Evolutionary conservation across 2,888 invertebrate species (phyloP), one percentile per base, ranked within the genome.

Genomic region (Orthosia gracilis): DNA sequence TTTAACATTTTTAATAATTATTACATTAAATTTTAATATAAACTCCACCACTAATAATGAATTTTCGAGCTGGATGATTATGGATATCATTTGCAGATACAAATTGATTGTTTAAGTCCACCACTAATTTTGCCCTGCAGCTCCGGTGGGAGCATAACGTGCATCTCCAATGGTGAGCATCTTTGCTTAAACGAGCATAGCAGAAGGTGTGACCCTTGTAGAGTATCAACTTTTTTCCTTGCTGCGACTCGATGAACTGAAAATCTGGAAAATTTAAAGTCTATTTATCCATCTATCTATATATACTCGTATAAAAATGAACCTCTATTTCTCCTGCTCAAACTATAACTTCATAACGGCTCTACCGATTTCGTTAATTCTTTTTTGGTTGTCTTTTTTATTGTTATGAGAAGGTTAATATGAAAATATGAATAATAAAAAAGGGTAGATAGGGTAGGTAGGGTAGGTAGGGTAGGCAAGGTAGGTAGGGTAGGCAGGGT

Each of bases 51-150:
- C 13, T 45, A 13, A 78, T 15, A 0, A 58, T n/a, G 12, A 13
- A 70, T 45, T 74, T 59, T 23, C 63, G 58, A 15, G 66, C 11
- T 47, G 59, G 66, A 64, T 80, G 79, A n/a, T 45, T 79, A 13
- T 79, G 80, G 13, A 52, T 45, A 7, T 55, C 61, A 49, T 64
- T n/a, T 7, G 40, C 31, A 12, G 47, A 54, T 2, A 67, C 40
- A 26, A 79, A 47, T 50, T 40, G 18, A 26, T 75, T 68, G 18
- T 66, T 57, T 15, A 26, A 23, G 15, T 63, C 26, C 18, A 79
- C 17, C 26, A 69, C 74, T 18, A 79, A 21, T 50, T 74, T 79
- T 11, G 74, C 78, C 5, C 45, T 69, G 54, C 79, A 80, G 15
- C 47, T 59, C 26, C 59, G 78, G 9, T 47, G 49, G 26, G 65